phyloP scores from a whole-genome alignment of 2,113 vertebrate species.

The Callorhinus ursinus region DNA sequence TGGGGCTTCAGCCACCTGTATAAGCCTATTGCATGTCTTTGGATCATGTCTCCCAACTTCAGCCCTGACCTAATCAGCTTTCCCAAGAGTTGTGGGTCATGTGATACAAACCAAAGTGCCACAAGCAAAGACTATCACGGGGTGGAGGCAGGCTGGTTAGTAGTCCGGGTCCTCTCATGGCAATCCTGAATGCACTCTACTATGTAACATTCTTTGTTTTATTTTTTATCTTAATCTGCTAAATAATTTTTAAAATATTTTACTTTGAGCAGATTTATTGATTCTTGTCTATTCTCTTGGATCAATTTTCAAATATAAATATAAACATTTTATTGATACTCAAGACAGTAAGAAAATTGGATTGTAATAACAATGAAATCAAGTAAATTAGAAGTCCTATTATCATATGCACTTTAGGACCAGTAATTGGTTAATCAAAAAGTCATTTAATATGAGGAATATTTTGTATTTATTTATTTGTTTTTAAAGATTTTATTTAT shows the following conservation, averaged over 20 bases:
- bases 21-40: not conserved
- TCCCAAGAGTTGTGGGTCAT: not conserved
- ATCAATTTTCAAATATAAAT: not conserved
- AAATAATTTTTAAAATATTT: not conserved
- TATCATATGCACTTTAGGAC: not conserved
- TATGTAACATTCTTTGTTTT: not conserved
- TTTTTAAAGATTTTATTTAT: not conserved
- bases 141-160: fast-evolving
- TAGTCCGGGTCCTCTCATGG: not conserved
- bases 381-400: not conserved
- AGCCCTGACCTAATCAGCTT: not conserved
- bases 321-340: not conserved
- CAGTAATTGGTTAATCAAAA: not conserved
- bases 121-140: not conserved
- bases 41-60: not conserved
- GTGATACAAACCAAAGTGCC: not conserved
- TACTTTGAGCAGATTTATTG: conserved; percentile 12
- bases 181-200: not conserved
- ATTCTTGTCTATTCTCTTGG: not conserved
- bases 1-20: not conserved
- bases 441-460: not conserved
- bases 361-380: not conserved
- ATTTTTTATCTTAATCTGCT: not conserved
- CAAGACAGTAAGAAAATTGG: not conserved
- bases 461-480: not conserved